Conservation (phyloP, 2,113 vertebrate species). For the Jaculus jaculus region DNA sequence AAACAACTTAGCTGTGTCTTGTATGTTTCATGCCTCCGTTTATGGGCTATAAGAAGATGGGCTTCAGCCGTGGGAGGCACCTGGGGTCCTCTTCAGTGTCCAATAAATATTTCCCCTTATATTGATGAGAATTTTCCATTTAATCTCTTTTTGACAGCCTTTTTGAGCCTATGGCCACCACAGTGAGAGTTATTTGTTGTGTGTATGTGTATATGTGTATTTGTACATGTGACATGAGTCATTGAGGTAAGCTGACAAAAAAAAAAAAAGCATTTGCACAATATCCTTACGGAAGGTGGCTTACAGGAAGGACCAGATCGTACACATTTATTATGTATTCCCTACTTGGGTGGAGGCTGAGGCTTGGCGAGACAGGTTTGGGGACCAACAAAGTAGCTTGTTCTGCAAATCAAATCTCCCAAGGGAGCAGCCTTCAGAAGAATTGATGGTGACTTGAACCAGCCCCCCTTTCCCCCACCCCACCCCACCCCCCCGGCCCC, state of each 20-base stretch:
- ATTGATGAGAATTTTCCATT: neutral
- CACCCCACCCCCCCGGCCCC: no score
- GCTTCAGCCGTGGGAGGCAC: no score
- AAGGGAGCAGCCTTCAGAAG: neutral
- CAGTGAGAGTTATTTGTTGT: neutral
- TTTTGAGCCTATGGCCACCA: neutral
- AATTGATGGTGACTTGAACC: neutral
- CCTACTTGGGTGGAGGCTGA: neutral
- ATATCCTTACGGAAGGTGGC: neutral
- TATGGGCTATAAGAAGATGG: neutral
- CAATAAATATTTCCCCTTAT: neutral
- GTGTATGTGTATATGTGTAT: neutral
- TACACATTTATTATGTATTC: neutral
- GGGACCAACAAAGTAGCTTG: neutral
- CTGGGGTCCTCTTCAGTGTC: neutral
- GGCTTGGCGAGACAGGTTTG: neutral
- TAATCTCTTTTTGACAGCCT: neutral
- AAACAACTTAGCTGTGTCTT: neutral
- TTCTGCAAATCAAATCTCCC: neutral
- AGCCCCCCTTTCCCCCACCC: no score
- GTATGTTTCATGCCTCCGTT: neutral
- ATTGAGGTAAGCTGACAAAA: neutral
- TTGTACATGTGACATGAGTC: no score
- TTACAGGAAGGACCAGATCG: neutral
- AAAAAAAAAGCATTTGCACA: neutral